These are phyloP conservation scores for Chitala chitala DNA, from an alignment of 2,113 vertebrate species.

Conservation along the genomic window DNA sequence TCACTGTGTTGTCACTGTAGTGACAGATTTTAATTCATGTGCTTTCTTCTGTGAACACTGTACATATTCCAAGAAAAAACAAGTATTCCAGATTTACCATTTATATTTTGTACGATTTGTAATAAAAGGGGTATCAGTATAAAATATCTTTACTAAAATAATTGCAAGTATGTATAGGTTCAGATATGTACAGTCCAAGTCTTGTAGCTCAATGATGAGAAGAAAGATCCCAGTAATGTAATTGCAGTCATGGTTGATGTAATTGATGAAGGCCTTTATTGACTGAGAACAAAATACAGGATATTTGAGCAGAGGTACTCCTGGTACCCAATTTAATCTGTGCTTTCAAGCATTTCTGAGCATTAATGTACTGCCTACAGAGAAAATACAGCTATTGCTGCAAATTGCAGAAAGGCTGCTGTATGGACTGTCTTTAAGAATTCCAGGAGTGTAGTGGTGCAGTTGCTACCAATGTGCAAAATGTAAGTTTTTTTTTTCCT, in stretches of 20 bases:
- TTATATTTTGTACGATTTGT: no score
- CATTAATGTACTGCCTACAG: slow-evolving; percentile 18
- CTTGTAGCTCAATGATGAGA: background rate
- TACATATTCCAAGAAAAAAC: no score
- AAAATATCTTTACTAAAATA: background rate
- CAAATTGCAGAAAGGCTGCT: background rate
- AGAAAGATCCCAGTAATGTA: slow-evolving; percentile 15
- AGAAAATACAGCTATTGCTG: background rate
- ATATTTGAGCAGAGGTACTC: background rate
- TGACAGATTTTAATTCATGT: no score
- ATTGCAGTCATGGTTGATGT: slow-evolving; percentile 15
- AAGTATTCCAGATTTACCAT: no score
- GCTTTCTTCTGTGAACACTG: no score
- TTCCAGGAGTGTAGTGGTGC: background rate
- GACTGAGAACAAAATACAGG: slow-evolving; percentile 10
- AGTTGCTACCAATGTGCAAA: background rate
- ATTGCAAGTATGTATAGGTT: background rate
- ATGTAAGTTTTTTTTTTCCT: no score
- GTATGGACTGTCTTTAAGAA: background rate
- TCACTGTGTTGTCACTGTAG: no score
- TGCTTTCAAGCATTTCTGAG: slow-evolving; percentile 17
- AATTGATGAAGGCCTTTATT: slow-evolving; percentile 18
- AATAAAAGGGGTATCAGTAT: no score
- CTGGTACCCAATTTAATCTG: slow-evolving; percentile 13
- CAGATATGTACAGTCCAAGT: background rate